A percentile compares a stretch with the other conserved stretches of the same genome.
These are phyloP conservation scores for Drosophila kuntzei DNA, from an alignment of 2,888 invertebrate genomes.

Conservation along the genomic window DNA sequence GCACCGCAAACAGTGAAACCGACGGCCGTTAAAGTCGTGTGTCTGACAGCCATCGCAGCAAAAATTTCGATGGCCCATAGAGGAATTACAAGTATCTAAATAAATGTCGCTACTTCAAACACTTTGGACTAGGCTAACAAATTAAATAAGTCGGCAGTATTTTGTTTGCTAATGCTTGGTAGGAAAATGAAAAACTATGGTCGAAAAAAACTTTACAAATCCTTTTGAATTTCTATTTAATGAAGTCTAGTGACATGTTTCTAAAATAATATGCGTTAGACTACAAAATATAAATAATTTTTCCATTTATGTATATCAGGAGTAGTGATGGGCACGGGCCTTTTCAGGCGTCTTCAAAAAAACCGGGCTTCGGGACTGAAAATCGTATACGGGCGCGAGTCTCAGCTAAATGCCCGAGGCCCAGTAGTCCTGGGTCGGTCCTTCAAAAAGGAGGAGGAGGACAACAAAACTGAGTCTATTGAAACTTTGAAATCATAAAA, in stretches of 20 bases:
- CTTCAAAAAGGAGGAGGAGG: no score
- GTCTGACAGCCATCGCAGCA: constrained; percentile 69
- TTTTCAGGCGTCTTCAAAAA: no score
- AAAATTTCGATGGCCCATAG: constrained; percentile 61
- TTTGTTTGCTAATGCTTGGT: constrained; percentile 6
- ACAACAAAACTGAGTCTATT: no score
- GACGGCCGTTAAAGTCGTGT: constrained; percentile 58
- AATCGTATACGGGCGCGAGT: no score
- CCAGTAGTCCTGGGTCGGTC: no score
- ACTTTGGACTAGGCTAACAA: constrained; percentile 12
- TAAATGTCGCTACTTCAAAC: constrained; percentile 5
- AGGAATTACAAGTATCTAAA: neutral
- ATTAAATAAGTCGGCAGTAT: constrained; percentile 7
- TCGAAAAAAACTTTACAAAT: constrained; percentile 35
- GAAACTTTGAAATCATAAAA: no score
- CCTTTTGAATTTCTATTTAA: constrained; percentile 52
- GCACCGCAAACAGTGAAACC: constrained; percentile 69
- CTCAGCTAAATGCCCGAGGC: no score
- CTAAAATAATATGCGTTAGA: constrained; percentile 15
- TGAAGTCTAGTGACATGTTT: constrained; percentile 40
- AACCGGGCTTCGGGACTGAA: no score
- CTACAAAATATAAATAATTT: neutral
- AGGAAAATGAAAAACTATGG: constrained; percentile 26
- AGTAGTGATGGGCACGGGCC: no score
- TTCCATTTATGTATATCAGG: neutral